Conservation (phyloP, 2,797 vertebrate species). For the Dendrocincla fuliginosa region DNA sequence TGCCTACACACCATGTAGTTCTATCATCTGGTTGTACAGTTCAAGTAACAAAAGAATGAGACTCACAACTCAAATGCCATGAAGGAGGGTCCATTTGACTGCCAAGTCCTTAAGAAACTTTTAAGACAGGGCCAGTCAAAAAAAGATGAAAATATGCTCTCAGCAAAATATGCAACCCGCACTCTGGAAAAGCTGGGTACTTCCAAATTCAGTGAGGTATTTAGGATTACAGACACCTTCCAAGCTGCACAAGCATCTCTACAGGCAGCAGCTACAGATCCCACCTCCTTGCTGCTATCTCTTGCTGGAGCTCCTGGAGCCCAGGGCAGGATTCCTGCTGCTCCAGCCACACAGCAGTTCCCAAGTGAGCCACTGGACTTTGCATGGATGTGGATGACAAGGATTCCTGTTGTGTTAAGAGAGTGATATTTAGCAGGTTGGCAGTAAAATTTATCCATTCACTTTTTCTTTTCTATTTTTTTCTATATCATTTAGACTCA, state of each 20-base stretch:
- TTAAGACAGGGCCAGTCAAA: not conserved
- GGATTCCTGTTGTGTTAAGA: not conserved
- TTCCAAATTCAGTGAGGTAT: not conserved
- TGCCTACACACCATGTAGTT: not conserved
- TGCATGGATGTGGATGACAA: not conserved
- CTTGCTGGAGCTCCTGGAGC: not conserved
- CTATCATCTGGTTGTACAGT: not conserved
- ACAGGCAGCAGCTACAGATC: not conserved
- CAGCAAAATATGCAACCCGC: not conserved
- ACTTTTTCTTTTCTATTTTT: not conserved
- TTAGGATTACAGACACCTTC: not conserved
- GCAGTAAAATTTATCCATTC: not conserved
- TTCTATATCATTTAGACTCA: not conserved
- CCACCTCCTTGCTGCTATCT: not conserved
- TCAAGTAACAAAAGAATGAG: not conserved
- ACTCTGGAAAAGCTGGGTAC: not conserved
- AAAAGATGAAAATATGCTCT: not conserved
- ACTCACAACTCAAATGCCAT: not conserved
- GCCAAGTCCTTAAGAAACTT: not conserved
- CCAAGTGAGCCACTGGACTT: not conserved
- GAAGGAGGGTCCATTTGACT: not conserved
- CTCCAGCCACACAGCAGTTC: not conserved
- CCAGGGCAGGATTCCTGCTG: not conserved
- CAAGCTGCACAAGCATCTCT: accelerated
- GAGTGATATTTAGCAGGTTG: not conserved